Evolutionary conservation across 2,797 vertebrate species (phyloP).

Genomic region (Chromobotia macracanthus): DNA sequence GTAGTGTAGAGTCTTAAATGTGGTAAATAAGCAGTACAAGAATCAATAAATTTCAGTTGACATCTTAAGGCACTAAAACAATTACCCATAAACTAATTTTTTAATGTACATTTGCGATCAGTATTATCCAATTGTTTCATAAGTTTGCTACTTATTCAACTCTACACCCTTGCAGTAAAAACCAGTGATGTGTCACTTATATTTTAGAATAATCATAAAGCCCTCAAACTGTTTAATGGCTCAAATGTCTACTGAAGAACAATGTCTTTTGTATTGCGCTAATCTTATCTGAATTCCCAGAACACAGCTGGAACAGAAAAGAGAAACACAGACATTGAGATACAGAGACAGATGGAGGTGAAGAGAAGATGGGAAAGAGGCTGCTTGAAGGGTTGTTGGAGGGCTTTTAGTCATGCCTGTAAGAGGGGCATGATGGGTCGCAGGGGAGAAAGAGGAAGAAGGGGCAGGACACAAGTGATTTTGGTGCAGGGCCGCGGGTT

Average conservation of each 20-base stretch:
- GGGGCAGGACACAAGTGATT: conserved; percentile 10
- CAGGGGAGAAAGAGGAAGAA: background rate
- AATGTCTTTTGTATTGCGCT: background rate
- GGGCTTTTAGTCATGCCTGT: conserved; percentile 27
- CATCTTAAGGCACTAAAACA: too few species aligned
- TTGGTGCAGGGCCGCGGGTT: background rate
- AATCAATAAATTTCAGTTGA: too few species aligned
- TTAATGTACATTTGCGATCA: too few species aligned
- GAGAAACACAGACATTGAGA: background rate
- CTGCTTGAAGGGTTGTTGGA: conserved; percentile 11
- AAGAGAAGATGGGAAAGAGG: conserved; percentile 5
- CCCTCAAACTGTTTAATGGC: background rate
- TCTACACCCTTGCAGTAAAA: background rate
- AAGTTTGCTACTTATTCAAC: too few species aligned
- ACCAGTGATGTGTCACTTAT: background rate
- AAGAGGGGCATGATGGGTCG: conserved; percentile 13
- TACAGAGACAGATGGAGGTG: background rate
- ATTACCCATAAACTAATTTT: too few species aligned
- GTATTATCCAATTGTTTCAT: too few species aligned
- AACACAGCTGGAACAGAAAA: background rate
- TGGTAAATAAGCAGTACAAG: too few species aligned
- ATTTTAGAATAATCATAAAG: background rate
- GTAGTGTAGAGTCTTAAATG: too few species aligned
- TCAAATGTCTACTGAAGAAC: background rate
- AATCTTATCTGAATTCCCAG: background rate